Base-by-base conservation (phyloP, 1,140 invertebrate species). In the Diorhabda elongata region DNA sequence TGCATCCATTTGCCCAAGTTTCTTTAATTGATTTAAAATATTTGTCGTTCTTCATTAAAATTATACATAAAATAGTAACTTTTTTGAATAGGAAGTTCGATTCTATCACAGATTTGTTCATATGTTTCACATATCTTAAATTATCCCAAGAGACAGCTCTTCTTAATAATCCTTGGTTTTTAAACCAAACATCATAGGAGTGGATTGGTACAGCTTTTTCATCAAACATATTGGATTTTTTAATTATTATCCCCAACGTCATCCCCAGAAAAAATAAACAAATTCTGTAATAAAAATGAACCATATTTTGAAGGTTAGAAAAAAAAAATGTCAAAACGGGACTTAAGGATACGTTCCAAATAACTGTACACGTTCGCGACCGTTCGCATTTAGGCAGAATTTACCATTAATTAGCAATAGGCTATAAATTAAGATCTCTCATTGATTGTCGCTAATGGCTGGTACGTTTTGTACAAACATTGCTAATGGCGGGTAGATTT, bases 1-100 rank as follows among this genome's bases (percentile, higher is more conserved):
- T 77, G 67, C 78, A 79, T 61, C 71, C 66, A 62, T 71, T 71
- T 42, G 66, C 75, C 78, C 78, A 79, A 41, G 78, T 79, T 60
- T 65, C 61, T 62, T 72, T 66, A 41, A 66, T 67, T 44, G 74
- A 73, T 41, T 70, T 58, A n/a, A 72, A 63, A 72, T 78, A 74
- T 62, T 69, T 75, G 43, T 63, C 44, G 26, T 70, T 71, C 45
- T 67, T 62, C 6, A 75, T 72, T 26, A 79, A 64, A 57, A 79
- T 72, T 52, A 77, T 42, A 69, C 78, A 79, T 42, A 74, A 66
- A 57, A 79, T 65, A 61, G 61, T 47, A 5, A 79, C 58, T 66
- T 71, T 74, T 6, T 74, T 44, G 43, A 66, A 73, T 44, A 79
- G 73, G 63, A 65, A 78, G 26, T 73, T 42, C n/a, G 77, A 69